phyloP scores from a whole-genome alignment of 1,140 invertebrate species.

The Ooceraea biroi region DNA sequence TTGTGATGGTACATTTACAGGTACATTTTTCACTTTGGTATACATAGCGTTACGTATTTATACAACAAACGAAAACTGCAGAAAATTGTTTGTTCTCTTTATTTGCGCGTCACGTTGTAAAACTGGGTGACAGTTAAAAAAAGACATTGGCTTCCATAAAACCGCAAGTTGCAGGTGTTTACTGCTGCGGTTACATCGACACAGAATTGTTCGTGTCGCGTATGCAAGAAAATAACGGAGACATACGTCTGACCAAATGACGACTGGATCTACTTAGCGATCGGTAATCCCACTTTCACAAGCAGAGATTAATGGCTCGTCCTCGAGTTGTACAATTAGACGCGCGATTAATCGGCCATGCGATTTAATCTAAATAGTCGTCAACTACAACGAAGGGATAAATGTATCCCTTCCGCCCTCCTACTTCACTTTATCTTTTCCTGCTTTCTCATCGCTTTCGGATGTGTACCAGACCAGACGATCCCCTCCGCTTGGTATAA shows the following conservation, averaged over 20 bases:
- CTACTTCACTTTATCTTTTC: not conserved
- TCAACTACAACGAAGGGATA: slow-evolving; percentile 24
- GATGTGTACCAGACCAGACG: slow-evolving; percentile 22
- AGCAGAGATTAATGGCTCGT: slow-evolving; percentile 73
- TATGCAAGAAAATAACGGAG: slow-evolving; percentile 10
- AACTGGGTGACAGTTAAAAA: not conserved
- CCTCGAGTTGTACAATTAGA: slow-evolving; percentile 70
- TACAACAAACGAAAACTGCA: too few relatives aligned
- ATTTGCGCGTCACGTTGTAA: not conserved
- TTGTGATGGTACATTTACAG: too few relatives aligned
- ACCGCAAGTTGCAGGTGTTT: not conserved
- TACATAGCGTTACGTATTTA: too few relatives aligned
- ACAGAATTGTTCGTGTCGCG: not conserved
- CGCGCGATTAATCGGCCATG: slow-evolving; percentile 63
- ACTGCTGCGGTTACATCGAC: not conserved
- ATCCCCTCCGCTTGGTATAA: slow-evolving; percentile 45
- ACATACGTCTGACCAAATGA: not conserved
- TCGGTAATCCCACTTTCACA: slow-evolving; percentile 67
- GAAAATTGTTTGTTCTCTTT: not conserved
- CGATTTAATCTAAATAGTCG: slow-evolving; percentile 62
- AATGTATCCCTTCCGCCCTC: not conserved
- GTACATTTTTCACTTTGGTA: too few relatives aligned
- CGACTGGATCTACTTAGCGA: slow-evolving; percentile 64
- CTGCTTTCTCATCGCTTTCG: not conserved
- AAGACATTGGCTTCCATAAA: too few relatives aligned